A percentile compares a stretch with the other conserved stretches of the same genome.
phyloP scores from a whole-genome alignment of 2,113 vertebrate genomes.

The Dendrocopos noguchii region DNA sequence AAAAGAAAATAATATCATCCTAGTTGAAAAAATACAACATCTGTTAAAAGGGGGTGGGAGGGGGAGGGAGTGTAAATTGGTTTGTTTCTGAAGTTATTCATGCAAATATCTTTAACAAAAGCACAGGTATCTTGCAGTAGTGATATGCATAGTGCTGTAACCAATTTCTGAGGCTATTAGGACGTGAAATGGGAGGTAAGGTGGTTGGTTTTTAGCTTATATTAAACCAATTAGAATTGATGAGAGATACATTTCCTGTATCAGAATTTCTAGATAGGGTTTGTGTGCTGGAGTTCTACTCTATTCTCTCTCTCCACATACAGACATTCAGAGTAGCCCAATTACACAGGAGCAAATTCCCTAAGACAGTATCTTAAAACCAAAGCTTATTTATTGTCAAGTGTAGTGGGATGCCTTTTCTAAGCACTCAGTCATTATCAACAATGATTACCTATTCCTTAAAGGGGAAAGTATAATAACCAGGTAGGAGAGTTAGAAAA shows the following conservation, averaged over 20 bases:
- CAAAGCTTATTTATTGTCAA: neutral
- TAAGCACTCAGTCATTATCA: neutral
- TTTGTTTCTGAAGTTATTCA: neutral
- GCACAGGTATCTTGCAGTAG: neutral
- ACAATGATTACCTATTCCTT: neutral
- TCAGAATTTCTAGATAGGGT: neutral
- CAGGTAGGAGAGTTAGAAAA: neutral
- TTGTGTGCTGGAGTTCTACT: neutral
- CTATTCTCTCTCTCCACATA: neutral
- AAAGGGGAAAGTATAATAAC: neutral
- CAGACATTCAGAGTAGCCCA: neutral
- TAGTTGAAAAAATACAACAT: neutral
- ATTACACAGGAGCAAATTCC: neutral
- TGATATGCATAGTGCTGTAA: neutral
- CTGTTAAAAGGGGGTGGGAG: neutral
- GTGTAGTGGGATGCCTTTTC: neutral
- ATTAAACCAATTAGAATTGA: neutral
- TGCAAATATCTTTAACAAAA: neutral
- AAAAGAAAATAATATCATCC: neutral
- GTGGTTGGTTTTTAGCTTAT: neutral
- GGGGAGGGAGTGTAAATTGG: fast-evolving
- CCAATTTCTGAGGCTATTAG: neutral
- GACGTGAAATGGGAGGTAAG: neutral
- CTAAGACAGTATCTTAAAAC: neutral
- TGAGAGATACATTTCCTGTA: neutral